phyloP scores from a whole-genome alignment of 2,113 vertebrate genomes.

The Rana temporaria region DNA sequence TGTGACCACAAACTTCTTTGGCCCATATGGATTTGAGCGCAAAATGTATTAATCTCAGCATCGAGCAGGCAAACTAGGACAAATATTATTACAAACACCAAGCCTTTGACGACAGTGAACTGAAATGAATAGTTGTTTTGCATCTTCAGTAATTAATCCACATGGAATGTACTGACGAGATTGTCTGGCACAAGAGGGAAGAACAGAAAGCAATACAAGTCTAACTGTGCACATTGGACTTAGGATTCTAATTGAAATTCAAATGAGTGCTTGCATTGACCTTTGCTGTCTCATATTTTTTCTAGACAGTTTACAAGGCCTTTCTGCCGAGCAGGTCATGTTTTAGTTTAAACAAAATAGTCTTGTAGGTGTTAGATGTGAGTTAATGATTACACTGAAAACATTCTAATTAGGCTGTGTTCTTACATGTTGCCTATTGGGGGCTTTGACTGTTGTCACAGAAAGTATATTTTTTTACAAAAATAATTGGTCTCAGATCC shows the following conservation, averaged over 20 bases:
- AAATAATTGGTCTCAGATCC: conserved; percentile 80
- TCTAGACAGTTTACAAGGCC: conserved; percentile 82
- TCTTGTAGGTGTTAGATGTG: conserved; percentile 80
- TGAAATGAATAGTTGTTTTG: conserved; percentile 74
- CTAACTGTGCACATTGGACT: conserved; percentile 58
- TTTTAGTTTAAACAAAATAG: conserved; percentile 84
- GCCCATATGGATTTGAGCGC: neutral
- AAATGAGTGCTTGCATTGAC: conserved; percentile 76
- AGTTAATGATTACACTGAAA: conserved; percentile 85
- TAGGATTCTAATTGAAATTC: conserved; percentile 80
- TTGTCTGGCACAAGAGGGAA: conserved; percentile 64
- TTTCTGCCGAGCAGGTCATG: conserved; percentile 80
- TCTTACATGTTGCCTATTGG: conserved; percentile 79
- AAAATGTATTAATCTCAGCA: conserved; percentile 17
- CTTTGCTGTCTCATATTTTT: conserved; percentile 83
- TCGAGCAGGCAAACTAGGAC: neutral
- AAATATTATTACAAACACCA: conserved; percentile 13
- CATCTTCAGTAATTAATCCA: conserved; percentile 80
- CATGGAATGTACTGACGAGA: conserved; percentile 74
- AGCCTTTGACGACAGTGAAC: conserved; percentile 29
- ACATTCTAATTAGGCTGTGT: conserved; percentile 83
- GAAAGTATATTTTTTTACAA: conserved; percentile 76
- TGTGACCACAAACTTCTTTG: neutral
- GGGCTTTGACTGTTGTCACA: conserved; percentile 77
- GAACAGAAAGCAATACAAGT: conserved; percentile 61